These are phyloP conservation scores for Epizoanthus fatuus DNA, from an alignment of 92 coral and sea anemone genomes.

Conservation along the genomic window DNA sequence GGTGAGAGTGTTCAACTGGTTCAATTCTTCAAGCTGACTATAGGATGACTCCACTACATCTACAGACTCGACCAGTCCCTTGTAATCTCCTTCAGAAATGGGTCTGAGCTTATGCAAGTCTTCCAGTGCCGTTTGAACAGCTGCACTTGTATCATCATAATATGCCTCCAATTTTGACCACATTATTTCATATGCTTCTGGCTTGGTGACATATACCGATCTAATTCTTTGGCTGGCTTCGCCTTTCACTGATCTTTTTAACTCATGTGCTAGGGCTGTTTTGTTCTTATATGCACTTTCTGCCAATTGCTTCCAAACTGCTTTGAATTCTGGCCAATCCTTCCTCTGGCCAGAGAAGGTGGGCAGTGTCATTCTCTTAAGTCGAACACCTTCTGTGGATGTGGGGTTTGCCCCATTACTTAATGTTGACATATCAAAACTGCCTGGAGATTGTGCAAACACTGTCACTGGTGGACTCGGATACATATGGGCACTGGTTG, in stretches of 20 bases:
- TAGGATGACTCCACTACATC: conserved; percentile 76
- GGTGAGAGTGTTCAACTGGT: conserved; percentile 54
- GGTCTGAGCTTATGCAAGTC: conserved; percentile 63
- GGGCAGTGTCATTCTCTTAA: conserved; percentile 67
- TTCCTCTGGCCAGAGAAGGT: conserved; percentile 67
- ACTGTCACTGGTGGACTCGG: neutral
- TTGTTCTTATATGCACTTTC: conserved; percentile 56
- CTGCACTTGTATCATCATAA: conserved; percentile 71
- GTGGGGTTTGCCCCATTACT: no score
- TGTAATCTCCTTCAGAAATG: conserved; percentile 58
- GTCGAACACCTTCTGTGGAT: neutral
- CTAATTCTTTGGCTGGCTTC: conserved; percentile 67
- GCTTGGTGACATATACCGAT: conserved; percentile 73
- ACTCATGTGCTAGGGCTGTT: conserved; percentile 77
- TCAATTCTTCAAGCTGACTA: conserved; percentile 49
- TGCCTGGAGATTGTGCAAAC: neutral
- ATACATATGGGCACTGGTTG: neutral
- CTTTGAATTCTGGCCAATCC: conserved; percentile 76
- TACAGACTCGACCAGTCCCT: conserved; percentile 57
- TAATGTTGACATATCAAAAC: no score
- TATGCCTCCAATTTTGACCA: conserved; percentile 69
- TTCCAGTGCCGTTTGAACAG: conserved; percentile 73
- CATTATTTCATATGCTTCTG: conserved; percentile 78
- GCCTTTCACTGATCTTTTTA: conserved; percentile 48
- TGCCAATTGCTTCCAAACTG: conserved; percentile 73